Conservation (phyloP, 2,113 vertebrate species). For the Collichthys lucidus region DNA sequence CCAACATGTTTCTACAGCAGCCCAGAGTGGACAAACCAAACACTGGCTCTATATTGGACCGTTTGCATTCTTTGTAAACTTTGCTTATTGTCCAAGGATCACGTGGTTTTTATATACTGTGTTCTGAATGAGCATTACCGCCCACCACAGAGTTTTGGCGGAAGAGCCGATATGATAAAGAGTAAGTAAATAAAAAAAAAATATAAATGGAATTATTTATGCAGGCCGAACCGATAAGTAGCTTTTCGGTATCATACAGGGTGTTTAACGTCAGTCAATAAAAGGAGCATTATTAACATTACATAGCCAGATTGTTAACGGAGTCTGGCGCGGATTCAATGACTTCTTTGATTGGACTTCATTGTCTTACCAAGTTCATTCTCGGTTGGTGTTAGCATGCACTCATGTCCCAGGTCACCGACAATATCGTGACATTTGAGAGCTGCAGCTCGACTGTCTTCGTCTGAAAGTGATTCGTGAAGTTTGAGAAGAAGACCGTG, state of each 20-base stretch:
- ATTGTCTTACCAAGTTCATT: constrained; percentile 84
- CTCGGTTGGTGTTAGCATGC: constrained; percentile 82
- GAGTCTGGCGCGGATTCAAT: background rate
- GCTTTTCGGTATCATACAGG: fast-evolving
- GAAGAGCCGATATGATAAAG: background rate
- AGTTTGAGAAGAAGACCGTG: constrained; percentile 83
- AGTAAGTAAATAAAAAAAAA: background rate
- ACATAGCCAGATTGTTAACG: background rate
- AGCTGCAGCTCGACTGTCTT: constrained; percentile 77
- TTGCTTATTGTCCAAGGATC: background rate
- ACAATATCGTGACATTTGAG: constrained; percentile 85
- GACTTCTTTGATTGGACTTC: background rate
- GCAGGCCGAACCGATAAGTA: background rate
- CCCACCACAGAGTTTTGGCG: constrained; percentile 51
- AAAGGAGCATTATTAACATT: background rate
- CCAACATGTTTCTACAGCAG: too few species aligned
- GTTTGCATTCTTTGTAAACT: too few species aligned
- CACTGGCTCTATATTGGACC: too few species aligned
- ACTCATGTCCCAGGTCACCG: constrained; percentile 88
- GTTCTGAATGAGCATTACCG: background rate
- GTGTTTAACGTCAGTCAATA: background rate
- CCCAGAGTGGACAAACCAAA: too few species aligned
- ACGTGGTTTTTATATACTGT: background rate
- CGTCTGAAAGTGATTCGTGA: constrained; percentile 78
- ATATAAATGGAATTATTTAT: background rate